Evolutionary conservation across 2,888 invertebrate genomes (phyloP), one percentile per base, ranked within the genome.

Genomic region (Myopa tessellatipennis): DNA sequence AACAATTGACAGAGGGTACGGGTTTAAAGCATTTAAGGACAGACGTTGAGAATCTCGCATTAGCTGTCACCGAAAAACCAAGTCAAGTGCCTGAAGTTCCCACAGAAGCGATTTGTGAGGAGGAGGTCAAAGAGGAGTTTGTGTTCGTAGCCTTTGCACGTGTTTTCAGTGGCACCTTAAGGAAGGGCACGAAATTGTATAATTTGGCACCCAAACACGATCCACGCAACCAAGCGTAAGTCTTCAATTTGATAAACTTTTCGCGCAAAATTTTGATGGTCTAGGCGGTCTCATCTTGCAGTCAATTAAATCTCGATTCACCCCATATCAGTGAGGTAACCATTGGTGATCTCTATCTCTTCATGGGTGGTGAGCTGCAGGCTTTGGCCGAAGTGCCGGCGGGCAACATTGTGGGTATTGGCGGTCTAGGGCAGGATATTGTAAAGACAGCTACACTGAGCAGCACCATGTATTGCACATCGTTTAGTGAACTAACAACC

Each of bases 311-410:
- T 7, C 50, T 80, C 4, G 80, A 85, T 36, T 88, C 89, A 0
- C 87, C 87, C 87, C 91, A 86, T 68, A 85, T 89, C 36, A 86
- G 81, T 16, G 84, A 84, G 69, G 88, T 88, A 0, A 90, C 86
- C 3, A 91, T 98, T 14, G 92, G 93, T 70, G 93, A 95, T 79
- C 89, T 99, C 1, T 99, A 96, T 86, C 90, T 98, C 82, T 91
- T 99, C 79, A 96, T 98, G 95, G 99, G 99, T 8, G 92, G 96
- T 82, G 98, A 99, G 84, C 88, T 98, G 76, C 94, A 96, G 87
- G 87, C 90, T 0, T 91, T 98, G 58, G 93, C 94, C 45, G 92
- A 93, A 86, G 95, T 96, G 1, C 93, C 95, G 4, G 96, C 97
- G 65, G 99, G 99, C 7, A 98, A 97, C 89, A 94, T 99, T 79